phyloP scores from a whole-genome alignment of 1,140 invertebrate genomes.

The Bombus superbus region DNA sequence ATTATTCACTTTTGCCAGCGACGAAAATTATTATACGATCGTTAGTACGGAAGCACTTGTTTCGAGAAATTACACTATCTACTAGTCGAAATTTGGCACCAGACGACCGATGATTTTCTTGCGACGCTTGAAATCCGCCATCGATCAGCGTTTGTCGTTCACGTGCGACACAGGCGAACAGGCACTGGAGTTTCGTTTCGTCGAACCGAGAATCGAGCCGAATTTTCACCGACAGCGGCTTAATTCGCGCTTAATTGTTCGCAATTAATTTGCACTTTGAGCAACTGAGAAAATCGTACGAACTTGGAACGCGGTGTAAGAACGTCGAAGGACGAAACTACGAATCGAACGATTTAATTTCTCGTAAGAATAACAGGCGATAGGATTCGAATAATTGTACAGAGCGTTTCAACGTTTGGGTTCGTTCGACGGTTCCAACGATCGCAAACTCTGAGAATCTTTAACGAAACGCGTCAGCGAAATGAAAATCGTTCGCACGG shows the following conservation, averaged over 20 bases:
- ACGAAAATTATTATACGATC: constrained; percentile 35
- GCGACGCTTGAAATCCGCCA: constrained; percentile 17
- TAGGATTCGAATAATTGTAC: no score
- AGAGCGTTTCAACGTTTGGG: no score
- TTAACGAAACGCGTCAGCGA: not conserved
- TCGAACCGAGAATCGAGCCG: constrained; percentile 1
- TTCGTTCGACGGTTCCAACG: not conserved
- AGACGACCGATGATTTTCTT: constrained; percentile 42
- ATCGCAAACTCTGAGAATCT: not conserved
- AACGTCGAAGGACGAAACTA: no score
- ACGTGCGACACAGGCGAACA: not conserved
- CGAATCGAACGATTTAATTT: no score
- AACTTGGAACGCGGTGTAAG: no score
- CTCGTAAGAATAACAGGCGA: no score
- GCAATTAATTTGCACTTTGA: not conserved
- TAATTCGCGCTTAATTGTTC: not conserved
- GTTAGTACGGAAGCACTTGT: constrained; percentile 50
- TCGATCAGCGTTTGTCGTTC: constrained; percentile 29
- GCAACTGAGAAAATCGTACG: not conserved
- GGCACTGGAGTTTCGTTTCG: not conserved
- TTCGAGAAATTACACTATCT: constrained; percentile 48
- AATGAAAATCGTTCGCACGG: not conserved
- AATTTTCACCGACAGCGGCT: not conserved
- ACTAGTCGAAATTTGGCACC: constrained; percentile 55
- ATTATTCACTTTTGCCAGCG: not conserved